A percentile compares a stretch with the other conserved stretches of the same genome.
phyloP scores from a whole-genome alignment of 2,888 invertebrate species.

The Drosophila rubida region DNA sequence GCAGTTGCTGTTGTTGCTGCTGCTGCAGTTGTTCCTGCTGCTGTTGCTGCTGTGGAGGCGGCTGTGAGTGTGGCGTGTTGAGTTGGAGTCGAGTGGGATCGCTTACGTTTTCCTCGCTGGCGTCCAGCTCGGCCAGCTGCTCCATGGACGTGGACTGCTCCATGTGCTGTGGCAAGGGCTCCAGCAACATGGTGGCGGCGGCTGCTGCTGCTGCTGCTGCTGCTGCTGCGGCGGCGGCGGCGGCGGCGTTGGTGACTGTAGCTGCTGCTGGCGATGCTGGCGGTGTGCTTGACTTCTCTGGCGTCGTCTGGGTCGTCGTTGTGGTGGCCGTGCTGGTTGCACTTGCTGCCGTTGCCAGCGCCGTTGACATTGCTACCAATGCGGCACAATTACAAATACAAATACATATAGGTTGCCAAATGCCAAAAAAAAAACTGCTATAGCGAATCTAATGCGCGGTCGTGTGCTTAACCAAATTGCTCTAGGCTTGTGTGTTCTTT shows the following conservation, averaged over 20 bases:
- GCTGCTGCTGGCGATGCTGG: slow-evolving; percentile 10
- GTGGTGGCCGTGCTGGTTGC: slow-evolving; percentile 19
- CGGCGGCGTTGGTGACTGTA: slow-evolving; percentile 1
- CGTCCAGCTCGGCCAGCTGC: slow-evolving; percentile 25
- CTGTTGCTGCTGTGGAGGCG: not conserved
- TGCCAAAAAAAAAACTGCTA: slow-evolving; percentile 53
- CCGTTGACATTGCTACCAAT: slow-evolving; percentile 76
- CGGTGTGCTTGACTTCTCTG: slow-evolving; percentile 8
- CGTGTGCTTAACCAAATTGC: slow-evolving; percentile 64
- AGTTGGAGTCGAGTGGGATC: not conserved
- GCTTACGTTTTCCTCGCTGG: slow-evolving; percentile 21
- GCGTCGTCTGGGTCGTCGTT: slow-evolving; percentile 1
- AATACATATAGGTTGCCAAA: slow-evolving; percentile 66
- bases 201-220: slow-evolving; percentile 5
- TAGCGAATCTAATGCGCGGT: slow-evolving; percentile 52
- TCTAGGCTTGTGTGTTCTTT: slow-evolving; percentile 67
- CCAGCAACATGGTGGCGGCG: slow-evolving; percentile 40
- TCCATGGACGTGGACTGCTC: slow-evolving; percentile 30
- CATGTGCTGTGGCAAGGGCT: slow-evolving; percentile 37
- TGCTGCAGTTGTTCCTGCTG: too few relatives aligned
- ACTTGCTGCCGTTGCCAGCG: slow-evolving; percentile 41
- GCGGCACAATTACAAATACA: slow-evolving; percentile 57
- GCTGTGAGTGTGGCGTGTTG: not conserved
- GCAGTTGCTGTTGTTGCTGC: slow-evolving; percentile 16
- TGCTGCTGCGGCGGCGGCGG: too few relatives aligned